Percentiles rank a stretch among this genome's conserved stretches.
Conservation (phyloP, 1,140 invertebrate species). For the Euwallacea similis region DNA sequence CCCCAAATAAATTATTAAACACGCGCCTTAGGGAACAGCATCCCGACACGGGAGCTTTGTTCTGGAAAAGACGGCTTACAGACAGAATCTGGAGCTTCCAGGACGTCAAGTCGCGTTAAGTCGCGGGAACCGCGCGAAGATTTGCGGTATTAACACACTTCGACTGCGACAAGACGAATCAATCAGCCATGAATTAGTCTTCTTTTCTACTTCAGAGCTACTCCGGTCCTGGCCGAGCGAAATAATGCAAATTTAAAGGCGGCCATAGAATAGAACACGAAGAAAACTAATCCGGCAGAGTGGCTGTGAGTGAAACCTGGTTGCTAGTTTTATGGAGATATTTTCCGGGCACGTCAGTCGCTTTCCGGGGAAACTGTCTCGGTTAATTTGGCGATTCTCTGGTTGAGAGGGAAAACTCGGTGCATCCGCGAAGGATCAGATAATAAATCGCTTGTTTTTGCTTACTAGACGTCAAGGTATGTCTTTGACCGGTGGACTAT, state of each 20-base stretch:
- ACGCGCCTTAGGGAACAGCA: conserved; percentile 2
- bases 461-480: too few species aligned
- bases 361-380: conserved; percentile 11
- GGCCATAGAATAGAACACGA: conserved; percentile 17
- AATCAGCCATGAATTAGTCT: background rate
- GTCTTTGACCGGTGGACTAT: too few species aligned
- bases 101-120: conserved; percentile 6
- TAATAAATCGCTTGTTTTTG: too few species aligned
- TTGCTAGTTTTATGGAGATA: conserved; percentile 22
- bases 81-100: conserved; percentile 7
- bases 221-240: background rate
- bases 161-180: background rate
- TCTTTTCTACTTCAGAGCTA: background rate
- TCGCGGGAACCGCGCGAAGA: background rate
- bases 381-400: conserved; percentile 19
- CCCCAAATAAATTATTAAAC: conserved; percentile 7
- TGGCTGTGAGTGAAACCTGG: conserved; percentile 19
- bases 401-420: too few species aligned
- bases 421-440: too few species aligned
- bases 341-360: conserved; percentile 16
- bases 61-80: conserved; percentile 7
- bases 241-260: conserved; percentile 24
- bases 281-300: conserved; percentile 34
- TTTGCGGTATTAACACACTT: conserved; percentile 11
- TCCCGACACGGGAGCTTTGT: conserved; percentile 5